Conservation (phyloP, 2,888 invertebrate genomes). For the Heliconius cydno region DNA sequence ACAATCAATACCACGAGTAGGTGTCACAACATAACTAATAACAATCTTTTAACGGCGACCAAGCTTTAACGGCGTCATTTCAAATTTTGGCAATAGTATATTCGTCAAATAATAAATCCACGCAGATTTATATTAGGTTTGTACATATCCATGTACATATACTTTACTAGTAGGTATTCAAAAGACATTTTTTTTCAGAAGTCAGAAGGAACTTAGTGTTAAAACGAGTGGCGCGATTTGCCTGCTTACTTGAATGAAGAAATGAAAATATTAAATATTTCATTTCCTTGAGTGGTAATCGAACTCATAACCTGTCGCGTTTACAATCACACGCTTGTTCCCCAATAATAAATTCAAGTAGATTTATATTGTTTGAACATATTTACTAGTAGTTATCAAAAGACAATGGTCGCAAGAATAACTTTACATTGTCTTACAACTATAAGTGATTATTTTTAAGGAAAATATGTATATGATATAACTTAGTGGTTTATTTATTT, state of each 20-base stretch:
- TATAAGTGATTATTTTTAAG: not conserved
- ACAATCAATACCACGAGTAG: not conserved
- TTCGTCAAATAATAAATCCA: not conserved
- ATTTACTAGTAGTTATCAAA: not conserved
- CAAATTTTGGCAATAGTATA: too few relatives aligned
- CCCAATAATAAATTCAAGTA: not conserved
- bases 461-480: slow-evolving; percentile 15
- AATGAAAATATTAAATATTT: too few relatives aligned
- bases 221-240: too few relatives aligned
- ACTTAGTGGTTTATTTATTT: slow-evolving; percentile 10
- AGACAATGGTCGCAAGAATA: not conserved
- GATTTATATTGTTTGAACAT: not conserved
- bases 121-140: not conserved
- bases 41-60: not conserved
- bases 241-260: too few relatives aligned
- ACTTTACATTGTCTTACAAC: not conserved
- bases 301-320: too few relatives aligned
- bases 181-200: too few relatives aligned
- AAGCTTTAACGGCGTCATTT: not conserved
- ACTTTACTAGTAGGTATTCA: too few relatives aligned
- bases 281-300: too few relatives aligned
- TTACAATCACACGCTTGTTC: too few relatives aligned
- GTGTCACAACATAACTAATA: too few relatives aligned
- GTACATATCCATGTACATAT: not conserved
- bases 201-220: too few relatives aligned